Base-by-base conservation (phyloP, 2,797 vertebrate genomes). In the Brotula barbata region DNA sequence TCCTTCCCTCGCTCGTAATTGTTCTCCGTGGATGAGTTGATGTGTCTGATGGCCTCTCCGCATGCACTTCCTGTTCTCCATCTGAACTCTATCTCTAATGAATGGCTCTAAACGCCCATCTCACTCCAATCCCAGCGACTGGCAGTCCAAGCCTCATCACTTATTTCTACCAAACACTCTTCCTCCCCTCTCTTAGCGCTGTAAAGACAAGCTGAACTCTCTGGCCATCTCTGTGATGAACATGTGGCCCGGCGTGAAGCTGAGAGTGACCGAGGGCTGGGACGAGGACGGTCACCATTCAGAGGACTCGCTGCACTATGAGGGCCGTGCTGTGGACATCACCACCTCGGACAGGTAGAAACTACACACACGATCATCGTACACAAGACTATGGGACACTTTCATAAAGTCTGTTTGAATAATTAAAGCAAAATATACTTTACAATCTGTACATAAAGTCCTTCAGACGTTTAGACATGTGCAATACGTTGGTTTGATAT, bases 151-250 rank as follows among this genome's bases (percentile, higher is more conserved):
- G 5, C 6, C 31, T 6, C 9, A 33, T 11, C 9, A 6, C 11
- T 33, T 11, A 6, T 5, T 63, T 44, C n/a, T 61, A 23, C 53
- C 34, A 71, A 48, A 78, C 52, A 15, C 7, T 9, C 37, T 50
- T 5, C 7, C 3, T 16, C 37, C 13, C 22, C 19, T 49, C 31
- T 13, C 54, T 44, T 83, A 99, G 97, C 96, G 96, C 60, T 99
- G 97, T 78, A 99, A 98, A 85, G 96, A 99, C 87, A 97, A 96
- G 80, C 84, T 99, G 70, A 99, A 99, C 84, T 95, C 96, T 1
- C 83, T 99, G 89, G 97, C 97, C 76, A 99, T 99, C 87, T 98
- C 97, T 0, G 97, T 99, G 75, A 97, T 98, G 97, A 99, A 99
- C 88, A 95, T 97, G 91, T 99, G 97, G 97, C 96, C 95, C 0